These are phyloP conservation scores for Macrotus californicus DNA, from an alignment of 2,113 vertebrate genomes.

Conservation along the genomic window DNA sequence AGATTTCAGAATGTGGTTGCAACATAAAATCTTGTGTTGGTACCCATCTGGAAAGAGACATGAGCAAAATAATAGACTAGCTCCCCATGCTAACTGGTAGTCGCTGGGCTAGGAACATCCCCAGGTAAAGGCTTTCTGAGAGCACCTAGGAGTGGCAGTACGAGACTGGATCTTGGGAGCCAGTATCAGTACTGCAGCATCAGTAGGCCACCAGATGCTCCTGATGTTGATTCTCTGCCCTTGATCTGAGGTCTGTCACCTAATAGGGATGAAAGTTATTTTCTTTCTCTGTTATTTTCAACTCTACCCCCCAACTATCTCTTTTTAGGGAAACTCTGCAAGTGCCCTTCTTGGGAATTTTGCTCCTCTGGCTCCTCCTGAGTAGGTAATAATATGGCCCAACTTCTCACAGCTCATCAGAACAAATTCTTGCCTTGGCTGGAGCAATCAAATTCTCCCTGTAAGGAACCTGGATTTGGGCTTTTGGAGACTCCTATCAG, in stretches of 20 bases:
- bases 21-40: not conserved
- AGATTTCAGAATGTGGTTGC: not conserved
- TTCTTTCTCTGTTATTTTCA: not conserved
- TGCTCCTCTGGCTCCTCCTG: not conserved
- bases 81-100: not conserved
- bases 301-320: not conserved
- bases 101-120: too few species aligned
- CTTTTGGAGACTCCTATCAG: not conserved
- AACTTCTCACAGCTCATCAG: not conserved
- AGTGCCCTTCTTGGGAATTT: not conserved
- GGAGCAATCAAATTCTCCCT: not conserved
- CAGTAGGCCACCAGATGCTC: accelerated
- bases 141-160: not conserved
- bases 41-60: not conserved
- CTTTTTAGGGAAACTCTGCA: not conserved
- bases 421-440: not conserved
- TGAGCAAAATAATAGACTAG: not conserved
- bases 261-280: not conserved
- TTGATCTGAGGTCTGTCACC: not conserved
- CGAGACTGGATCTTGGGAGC: not conserved
- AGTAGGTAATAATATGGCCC: not conserved
- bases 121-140: not conserved
- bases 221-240: not conserved
- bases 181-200: not conserved
- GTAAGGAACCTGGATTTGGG: not conserved